Conservation (phyloP, 2,113 vertebrate species). For the Acrocephalus arundinaceus region DNA sequence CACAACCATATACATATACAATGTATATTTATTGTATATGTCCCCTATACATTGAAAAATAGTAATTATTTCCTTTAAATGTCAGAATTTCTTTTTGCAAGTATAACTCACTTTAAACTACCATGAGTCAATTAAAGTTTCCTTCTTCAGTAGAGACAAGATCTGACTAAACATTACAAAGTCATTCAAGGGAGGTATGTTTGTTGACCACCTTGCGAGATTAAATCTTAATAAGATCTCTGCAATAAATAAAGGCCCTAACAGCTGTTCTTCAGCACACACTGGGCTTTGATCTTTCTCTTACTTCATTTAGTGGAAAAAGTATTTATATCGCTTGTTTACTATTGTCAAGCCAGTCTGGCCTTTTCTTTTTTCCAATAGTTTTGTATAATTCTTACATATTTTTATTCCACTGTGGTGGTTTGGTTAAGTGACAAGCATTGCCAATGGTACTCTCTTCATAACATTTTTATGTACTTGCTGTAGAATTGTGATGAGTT, state of each 20-base stretch:
- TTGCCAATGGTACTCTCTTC: not conserved
- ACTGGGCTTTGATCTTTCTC: constrained; percentile 20
- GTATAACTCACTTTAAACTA: not conserved
- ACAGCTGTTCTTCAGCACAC: not conserved
- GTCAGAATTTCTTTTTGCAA: not conserved
- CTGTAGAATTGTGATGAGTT: not conserved
- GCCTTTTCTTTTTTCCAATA: not conserved
- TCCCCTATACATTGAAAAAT: not conserved
- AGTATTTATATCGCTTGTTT: not conserved
- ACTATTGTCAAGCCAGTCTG: not conserved
- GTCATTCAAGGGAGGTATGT: not conserved
- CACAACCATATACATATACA: not conserved
- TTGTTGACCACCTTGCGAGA: not conserved
- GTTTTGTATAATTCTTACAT: not conserved
- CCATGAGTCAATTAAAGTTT: not conserved
- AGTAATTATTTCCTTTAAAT: not conserved
- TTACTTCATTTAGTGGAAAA: not conserved
- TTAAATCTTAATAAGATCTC: not conserved
- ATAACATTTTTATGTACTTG: not conserved
- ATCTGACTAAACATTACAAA: not conserved
- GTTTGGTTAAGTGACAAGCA: not conserved
- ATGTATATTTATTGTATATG: not conserved
- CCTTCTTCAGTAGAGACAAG: not conserved
- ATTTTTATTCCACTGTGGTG: not conserved
- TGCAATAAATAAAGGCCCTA: not conserved